Evolutionary conservation across 1,140 invertebrate species (phyloP), one percentile per base, ranked within the genome.

Genomic region (Bombus polaris): DNA sequence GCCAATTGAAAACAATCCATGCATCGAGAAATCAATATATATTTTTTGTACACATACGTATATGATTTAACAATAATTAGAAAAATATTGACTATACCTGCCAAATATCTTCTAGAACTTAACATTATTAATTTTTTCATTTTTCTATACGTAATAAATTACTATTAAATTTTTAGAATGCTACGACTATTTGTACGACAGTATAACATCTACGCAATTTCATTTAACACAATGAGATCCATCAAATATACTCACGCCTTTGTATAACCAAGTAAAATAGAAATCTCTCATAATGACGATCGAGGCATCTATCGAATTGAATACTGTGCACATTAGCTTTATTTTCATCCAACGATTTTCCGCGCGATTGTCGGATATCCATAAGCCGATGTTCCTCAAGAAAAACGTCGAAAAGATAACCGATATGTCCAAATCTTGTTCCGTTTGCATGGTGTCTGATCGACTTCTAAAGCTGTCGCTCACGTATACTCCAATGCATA

Each of bases 311-410:
- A 87, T 0, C 0, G 44, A 13, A 3, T 37, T n/a, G n/a, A 22
- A 57, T 28, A 88, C 1, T 28, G 87, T 85, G 44, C 83, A 91
- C 6, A 32, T 6, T 5, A 88, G 22, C 39, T 66, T 3, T 0
- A 53, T 35, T 2, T 87, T 83, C 8, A 68, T 47, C 0, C 25
- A 5, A 6, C 59, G 28, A 62, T 85, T 2, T 47, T 87, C 73
- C 0, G 0, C 15, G 15, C 37, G 39, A 10, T 44, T 83, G 2
- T 86, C 32, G 1, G 90, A 35, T 1, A 47, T 39, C 90, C 90
- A 92, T 2, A 90, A 59, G 9, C 91, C 90, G 22, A 86, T n/a
- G 0, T 74, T 37, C 22, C 59, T 85, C 86, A 91, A 88, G 9
- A 89, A 76, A 71, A 91, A 85, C n/a, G 22, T 39, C 3, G 57